phyloP scores from a whole-genome alignment of 2,113 vertebrate species.

The Sphaerodactylus townsendi region DNA sequence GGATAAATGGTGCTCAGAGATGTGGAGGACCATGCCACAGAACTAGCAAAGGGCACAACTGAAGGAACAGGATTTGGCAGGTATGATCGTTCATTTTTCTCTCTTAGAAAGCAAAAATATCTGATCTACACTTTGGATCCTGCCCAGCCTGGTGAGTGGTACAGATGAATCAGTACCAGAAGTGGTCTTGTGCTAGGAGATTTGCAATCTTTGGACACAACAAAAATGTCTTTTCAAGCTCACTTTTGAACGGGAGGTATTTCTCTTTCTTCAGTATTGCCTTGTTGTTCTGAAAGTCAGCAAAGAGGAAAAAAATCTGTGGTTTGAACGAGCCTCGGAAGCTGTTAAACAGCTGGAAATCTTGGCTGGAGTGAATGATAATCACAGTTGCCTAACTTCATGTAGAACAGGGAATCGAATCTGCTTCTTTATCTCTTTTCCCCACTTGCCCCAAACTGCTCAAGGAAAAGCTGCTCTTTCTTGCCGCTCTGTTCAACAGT shows the following conservation, averaged over 20 bases:
- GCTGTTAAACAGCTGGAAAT: background rate
- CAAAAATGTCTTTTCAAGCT: background rate
- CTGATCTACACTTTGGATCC: background rate
- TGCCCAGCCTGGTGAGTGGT: background rate
- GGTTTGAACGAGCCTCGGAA: background rate
- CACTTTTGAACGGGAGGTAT: background rate
- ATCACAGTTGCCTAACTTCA: background rate
- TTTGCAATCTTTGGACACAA: background rate
- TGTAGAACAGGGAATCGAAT: rapidly evolving
- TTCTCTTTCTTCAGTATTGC: conserved; percentile 2
- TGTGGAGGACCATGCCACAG: background rate
- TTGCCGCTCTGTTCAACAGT: background rate
- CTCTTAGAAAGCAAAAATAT: background rate
- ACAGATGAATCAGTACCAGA: background rate
- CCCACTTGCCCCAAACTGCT: background rate
- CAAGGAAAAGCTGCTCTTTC: background rate
- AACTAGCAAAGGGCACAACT: background rate
- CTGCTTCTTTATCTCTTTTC: background rate
- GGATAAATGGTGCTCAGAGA: background rate
- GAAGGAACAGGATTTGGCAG: background rate
- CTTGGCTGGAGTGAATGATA: background rate
- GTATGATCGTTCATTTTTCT: background rate
- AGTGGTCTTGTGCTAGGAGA: background rate
- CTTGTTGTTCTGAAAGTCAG: background rate
- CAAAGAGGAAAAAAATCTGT: background rate